Evolutionary conservation across 2,113 vertebrate genomes (phyloP).

Genomic region (Gasterosteus nipponicus): DNA sequence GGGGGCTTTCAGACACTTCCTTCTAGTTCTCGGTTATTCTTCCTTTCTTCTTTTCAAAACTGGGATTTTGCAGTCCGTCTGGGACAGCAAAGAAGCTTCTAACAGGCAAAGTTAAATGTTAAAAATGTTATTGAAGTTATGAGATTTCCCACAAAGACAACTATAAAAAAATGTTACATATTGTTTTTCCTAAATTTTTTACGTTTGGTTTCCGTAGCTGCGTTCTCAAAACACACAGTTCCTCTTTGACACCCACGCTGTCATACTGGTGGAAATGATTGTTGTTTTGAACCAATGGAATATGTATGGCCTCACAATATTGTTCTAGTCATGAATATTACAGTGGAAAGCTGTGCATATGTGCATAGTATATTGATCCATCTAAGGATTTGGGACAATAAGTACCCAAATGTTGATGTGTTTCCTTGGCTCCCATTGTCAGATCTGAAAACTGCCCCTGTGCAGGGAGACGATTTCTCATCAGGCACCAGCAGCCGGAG

Average conservation of each 20-base stretch:
- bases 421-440: conserved; percentile 84
- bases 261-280: conserved; percentile 77
- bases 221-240: conserved; percentile 47
- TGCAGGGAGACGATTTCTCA: conserved; percentile 95
- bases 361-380: conserved; percentile 77
- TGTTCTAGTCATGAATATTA: conserved; percentile 79
- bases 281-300: conserved; percentile 79
- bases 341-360: conserved; percentile 80
- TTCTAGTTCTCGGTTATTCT: conserved; percentile 80
- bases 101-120: conserved; percentile 58
- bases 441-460: conserved; percentile 95
- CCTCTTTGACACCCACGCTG: conserved; percentile 59
- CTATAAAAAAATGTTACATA: background rate
- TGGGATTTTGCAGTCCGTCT: conserved; percentile 72
- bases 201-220: conserved; percentile 29
- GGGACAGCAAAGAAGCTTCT: conserved; percentile 69
- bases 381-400: conserved; percentile 83
- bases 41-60: conserved; percentile 78
- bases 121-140: conserved; percentile 59
- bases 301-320: conserved; percentile 82
- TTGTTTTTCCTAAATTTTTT: background rate
- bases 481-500: conserved; percentile 94
- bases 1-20: conserved; percentile 54
- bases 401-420: conserved; percentile 86
- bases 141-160: conserved; percentile 28